Evolutionary conservation across 37 sponge, comb jelly and placozoan species (phyloP), one percentile per base, ranked within the genome.

Genomic region (Halichondria panicea): DNA sequence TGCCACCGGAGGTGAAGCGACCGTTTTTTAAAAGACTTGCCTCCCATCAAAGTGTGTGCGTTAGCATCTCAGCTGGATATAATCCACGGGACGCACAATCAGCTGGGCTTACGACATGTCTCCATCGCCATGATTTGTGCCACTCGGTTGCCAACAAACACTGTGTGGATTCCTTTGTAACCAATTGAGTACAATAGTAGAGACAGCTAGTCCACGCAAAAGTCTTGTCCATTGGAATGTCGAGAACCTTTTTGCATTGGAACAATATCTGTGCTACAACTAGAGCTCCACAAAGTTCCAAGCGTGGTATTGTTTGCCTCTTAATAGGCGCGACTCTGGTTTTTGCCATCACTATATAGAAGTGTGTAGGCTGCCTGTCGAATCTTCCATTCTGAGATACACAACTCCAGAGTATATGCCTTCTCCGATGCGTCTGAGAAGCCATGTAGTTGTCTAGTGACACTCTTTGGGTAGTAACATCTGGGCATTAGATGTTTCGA

Each of bases 151-250:
- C n/a, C n/a, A n/a, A n/a, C 44, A 45, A 27, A 70, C 41, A 43
- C 53, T 18, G 13, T 37, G 30, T 11, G 81, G 81, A 55, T 55
- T 80, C 15, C 74, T 43, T 19, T 13, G 7, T 7, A 73, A 61
- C 74, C 74, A 73, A 34, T 38, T 73, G 59, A 81, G 52, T 19
- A 81, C 81, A 46, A 71, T 81, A 0, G 38, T 72, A n/a, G n/a
- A n/a, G n/a, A n/a, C n/a, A n/a, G n/a, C n/a, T n/a, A 3, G 81
- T 52, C 81, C 81, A 81, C 1, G 72, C 81, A 63, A 36, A 71
- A 2, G 37, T 39, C 22, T 45, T 5, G 11, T 45, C 19, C 0
- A 27, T 21, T 3, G 64, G 50, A 25, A 71, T 33, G 63, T 45
- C 0, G n/a, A 81, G 33, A 0, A 70, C 65, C 46, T 71, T 24